Conservation (phyloP, 2,888 invertebrate species). For the Rotaria magnacalcarata region DNA sequence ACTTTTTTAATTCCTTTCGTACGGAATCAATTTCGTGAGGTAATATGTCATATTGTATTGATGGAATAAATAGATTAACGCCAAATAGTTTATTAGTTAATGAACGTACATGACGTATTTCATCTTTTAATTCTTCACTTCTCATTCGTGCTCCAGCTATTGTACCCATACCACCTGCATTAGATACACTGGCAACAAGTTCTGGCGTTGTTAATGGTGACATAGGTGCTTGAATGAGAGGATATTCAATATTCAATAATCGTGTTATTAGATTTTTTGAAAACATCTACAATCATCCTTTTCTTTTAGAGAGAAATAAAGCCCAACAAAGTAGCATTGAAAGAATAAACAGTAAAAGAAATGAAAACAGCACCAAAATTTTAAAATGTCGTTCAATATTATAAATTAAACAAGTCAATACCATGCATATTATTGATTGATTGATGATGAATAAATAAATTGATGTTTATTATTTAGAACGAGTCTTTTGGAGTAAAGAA, state of each 20-base stretch:
- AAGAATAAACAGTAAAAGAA: background rate
- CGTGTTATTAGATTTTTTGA: background rate
- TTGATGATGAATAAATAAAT: too few species aligned
- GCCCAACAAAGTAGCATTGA: background rate
- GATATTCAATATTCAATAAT: background rate
- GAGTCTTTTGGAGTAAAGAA: background rate
- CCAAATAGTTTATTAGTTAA: conserved; percentile 9
- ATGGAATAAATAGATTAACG: conserved; percentile 2
- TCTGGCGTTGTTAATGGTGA: conserved; percentile 3
- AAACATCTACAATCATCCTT: background rate
- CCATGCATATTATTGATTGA: too few species aligned
- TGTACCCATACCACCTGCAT: conserved; percentile 9
- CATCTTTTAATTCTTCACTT: background rate
- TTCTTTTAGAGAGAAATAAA: background rate
- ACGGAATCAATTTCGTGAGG: background rate
- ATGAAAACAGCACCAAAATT: background rate
- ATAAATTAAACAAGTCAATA: too few species aligned
- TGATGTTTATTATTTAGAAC: background rate
- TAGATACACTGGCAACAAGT: conserved; percentile 13
- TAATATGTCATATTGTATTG: background rate
- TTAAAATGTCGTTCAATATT: too few species aligned
- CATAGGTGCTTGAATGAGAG: conserved; percentile 21
- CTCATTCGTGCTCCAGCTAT: conserved; percentile 11
- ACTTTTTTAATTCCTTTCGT: background rate
- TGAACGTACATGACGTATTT: background rate